Base-by-base conservation (phyloP, 1,140 invertebrate genomes). In the Anastrepha ludens region DNA sequence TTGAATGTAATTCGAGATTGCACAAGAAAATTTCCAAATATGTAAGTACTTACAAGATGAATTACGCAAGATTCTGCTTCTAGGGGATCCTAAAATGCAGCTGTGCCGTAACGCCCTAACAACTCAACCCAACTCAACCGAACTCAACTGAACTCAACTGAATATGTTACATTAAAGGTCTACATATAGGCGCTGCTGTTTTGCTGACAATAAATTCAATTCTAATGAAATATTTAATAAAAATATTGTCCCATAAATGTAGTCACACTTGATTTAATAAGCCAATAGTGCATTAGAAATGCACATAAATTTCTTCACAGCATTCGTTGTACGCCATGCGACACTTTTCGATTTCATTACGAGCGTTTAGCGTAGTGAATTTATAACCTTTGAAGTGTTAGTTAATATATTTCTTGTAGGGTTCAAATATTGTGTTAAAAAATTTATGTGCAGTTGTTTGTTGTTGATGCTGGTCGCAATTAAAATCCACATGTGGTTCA, bases 191-290 rank as follows among this genome's bases (percentile, higher is more conserved):
- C 70, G 47, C 44, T 5, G 8, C 1, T 55, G 17, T 55, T 81
- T 81, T 55, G 47, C 8, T 50, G 47, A 55, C 47, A 9, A 55
- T 55, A 55, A 81, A 81, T 81, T 81, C 2, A 44, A 17, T 81
- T 55, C 20, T n/a, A 81, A 29, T 11, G 44, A 55, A 81, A 55
- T 81, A 81, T 58, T 50, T 74, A 47, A 74, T 17, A 47, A 74
- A 74, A 74, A 50, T 15, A 74, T 47, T 81, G 47, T 55, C 47
- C 74, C 74, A 81, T 81, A 55, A 81, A 55, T 81, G n/a, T 20
- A 50, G 74, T 81, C 74, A 81, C 74, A 47, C 74, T 81, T 81
- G 44, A 81, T 58, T 81, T 81, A 81, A 58, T 58, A 55, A 81
- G 74, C 17, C 41, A 81, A 81, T 81, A 81, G 41, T 55, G 47